A percentile compares a stretch with the other conserved stretches of the same genome.
Conservation (phyloP, 2,888 invertebrate species). For the Falcaria lacertinaria region DNA sequence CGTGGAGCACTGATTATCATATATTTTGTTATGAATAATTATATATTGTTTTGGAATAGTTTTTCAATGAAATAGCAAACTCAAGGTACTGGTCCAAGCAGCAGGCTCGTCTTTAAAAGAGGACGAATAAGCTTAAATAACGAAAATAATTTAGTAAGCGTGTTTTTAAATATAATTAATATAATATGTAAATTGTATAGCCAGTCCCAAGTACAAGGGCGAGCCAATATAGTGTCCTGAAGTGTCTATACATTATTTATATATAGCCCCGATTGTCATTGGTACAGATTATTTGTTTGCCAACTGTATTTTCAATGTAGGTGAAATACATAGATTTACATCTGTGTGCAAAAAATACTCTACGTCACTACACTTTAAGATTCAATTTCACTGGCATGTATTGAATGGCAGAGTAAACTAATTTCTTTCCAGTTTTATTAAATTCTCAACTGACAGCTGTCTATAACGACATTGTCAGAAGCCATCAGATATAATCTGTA, state of each 20-base stretch:
- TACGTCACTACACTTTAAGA: background rate
- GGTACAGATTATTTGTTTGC: background rate
- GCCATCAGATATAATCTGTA: background rate
- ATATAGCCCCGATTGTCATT: slow-evolving; percentile 13
- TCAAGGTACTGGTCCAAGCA: no score
- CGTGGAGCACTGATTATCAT: no score
- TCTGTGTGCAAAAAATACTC: background rate
- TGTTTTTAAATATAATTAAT: background rate
- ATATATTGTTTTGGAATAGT: no score
- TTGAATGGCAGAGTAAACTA: background rate
- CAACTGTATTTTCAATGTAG: background rate
- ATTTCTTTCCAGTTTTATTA: background rate
- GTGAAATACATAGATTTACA: background rate
- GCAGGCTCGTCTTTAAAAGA: no score
- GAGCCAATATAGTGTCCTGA: slow-evolving; percentile 22
- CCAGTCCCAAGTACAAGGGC: slow-evolving; percentile 3
- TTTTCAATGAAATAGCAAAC: no score
- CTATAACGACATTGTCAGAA: slow-evolving; percentile 1
- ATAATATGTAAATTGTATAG: background rate
- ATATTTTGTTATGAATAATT: no score
- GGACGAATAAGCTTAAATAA: background rate
- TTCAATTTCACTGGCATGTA: background rate
- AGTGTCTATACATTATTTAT: slow-evolving; percentile 27
- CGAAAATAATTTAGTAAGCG: background rate
- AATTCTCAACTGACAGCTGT: background rate